Conservation (phyloP, 2,113 vertebrate genomes). For the Megaleporinus macrocephalus region DNA sequence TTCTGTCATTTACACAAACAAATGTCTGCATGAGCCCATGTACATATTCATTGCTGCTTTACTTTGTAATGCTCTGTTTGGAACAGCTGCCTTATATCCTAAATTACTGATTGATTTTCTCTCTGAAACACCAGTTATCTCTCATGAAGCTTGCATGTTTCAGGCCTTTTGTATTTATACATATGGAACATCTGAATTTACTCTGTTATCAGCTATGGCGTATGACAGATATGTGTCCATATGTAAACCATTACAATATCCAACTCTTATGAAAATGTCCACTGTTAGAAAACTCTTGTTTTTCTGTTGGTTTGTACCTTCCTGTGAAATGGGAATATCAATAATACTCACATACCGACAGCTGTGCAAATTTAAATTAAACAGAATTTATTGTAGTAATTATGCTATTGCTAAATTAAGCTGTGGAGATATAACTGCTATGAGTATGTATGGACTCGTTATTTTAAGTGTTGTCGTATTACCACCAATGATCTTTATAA, state of each 20-base stretch:
- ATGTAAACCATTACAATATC: conserved; percentile 26
- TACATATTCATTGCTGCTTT: conserved; percentile 20
- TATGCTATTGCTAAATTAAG: neutral
- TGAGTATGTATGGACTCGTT: neutral
- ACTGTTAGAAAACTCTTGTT: conserved; percentile 6
- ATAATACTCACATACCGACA: neutral
- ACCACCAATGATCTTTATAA: neutral
- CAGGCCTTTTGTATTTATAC: conserved; percentile 4
- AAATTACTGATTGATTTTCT: conserved; percentile 13
- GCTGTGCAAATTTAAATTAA: conserved; percentile 6
- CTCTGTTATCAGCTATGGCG: conserved; percentile 9
- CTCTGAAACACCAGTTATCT: neutral
- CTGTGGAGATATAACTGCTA: neutral
- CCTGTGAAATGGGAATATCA: neutral
- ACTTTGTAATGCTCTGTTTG: conserved; percentile 10
- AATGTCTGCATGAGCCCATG: conserved; percentile 15
- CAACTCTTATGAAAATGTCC: neutral
- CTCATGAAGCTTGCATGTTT: neutral
- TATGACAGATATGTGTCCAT: conserved; percentile 31
- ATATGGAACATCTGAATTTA: neutral
- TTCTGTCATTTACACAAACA: conserved; percentile 8
- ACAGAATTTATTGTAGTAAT: conserved; percentile 23
- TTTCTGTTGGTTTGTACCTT: neutral
- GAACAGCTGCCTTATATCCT: conserved; percentile 21
- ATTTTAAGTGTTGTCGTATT: neutral